Conservation (phyloP, 2,888 invertebrate genomes). For the Mimachlamys varia region DNA sequence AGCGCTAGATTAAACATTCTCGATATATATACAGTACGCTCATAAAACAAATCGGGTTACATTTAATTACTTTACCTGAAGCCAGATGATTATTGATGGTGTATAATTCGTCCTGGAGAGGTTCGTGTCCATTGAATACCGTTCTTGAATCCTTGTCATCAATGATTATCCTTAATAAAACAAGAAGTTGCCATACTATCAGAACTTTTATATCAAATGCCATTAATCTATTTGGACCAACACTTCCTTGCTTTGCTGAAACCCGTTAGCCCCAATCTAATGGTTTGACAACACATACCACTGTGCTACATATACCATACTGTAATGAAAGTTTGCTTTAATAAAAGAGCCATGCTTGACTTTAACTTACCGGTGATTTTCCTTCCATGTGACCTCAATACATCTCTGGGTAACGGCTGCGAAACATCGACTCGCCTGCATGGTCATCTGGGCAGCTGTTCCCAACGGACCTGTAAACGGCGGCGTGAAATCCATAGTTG, state of each 20-base stretch:
- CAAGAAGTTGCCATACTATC: neutral
- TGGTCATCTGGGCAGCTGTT: slow-evolving; percentile 51
- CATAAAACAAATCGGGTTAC: too few relatives aligned
- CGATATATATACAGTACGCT: too few relatives aligned
- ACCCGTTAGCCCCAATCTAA: too few relatives aligned
- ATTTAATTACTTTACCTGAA: slow-evolving; percentile 55
- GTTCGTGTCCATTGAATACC: slow-evolving; percentile 69
- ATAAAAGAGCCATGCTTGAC: too few relatives aligned
- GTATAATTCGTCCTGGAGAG: slow-evolving; percentile 61
- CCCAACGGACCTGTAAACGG: slow-evolving; percentile 65
- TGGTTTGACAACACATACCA: too few relatives aligned
- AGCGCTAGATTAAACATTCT: too few relatives aligned
- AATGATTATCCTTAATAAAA: slow-evolving; percentile 60
- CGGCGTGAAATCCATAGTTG: slow-evolving; percentile 66
- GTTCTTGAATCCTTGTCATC: slow-evolving; percentile 68
- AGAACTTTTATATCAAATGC: too few relatives aligned
- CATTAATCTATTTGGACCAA: too few relatives aligned
- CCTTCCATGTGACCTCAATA: slow-evolving; percentile 57
- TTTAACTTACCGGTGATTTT: slow-evolving; percentile 64
- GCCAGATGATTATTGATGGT: slow-evolving; percentile 68
- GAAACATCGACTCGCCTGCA: slow-evolving; percentile 58
- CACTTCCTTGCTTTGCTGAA: too few relatives aligned
- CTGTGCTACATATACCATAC: too few relatives aligned
- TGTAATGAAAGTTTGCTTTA: too few relatives aligned
- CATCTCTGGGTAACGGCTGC: slow-evolving; percentile 65